Percentiles rank a stretch among this genome's conserved stretches.
phyloP scores from a whole-genome alignment of 2,888 invertebrate genomes.

The Xanthia togata region DNA sequence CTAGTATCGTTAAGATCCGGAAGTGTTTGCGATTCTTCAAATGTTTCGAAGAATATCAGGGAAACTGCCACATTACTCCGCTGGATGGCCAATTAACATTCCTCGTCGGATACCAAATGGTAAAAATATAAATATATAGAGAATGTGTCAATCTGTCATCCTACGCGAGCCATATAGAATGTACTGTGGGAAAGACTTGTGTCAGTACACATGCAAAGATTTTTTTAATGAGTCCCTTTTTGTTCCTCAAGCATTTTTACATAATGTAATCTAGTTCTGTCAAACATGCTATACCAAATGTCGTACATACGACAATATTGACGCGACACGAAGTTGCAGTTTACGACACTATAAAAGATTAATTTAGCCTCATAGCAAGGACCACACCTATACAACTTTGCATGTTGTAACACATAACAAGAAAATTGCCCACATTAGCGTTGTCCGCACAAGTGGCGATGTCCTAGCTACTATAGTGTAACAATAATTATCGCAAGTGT shows the following conservation, averaged over 20 bases:
- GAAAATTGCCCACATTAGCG: constrained; percentile 20
- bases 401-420: constrained; percentile 13
- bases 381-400: constrained; percentile 18
- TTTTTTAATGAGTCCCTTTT: not conserved
- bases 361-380: constrained; percentile 16
- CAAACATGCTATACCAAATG: too few relatives aligned
- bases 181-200: not conserved
- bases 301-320: too few relatives aligned
- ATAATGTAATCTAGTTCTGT: not conserved
- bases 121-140: constrained; percentile 27
- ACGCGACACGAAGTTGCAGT: too few relatives aligned
- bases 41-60: constrained; percentile 51
- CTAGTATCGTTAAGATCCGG: constrained; percentile 48
- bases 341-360: constrained; percentile 30
- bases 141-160: constrained; percentile 30
- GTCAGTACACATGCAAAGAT: not conserved
- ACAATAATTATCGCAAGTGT: constrained; percentile 61
- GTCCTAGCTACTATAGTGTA: constrained; percentile 28
- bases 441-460: constrained; percentile 8
- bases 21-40: constrained; percentile 55
- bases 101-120: constrained; percentile 9
- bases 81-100: constrained; percentile 54
- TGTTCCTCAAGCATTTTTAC: too few relatives aligned
- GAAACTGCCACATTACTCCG: constrained; percentile 34
- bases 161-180: not conserved